A percentile compares a stretch with the other conserved stretches of the same genome.
phyloP scores from a whole-genome alignment of 2,113 vertebrate species.

The Xyliphius kryptos region DNA sequence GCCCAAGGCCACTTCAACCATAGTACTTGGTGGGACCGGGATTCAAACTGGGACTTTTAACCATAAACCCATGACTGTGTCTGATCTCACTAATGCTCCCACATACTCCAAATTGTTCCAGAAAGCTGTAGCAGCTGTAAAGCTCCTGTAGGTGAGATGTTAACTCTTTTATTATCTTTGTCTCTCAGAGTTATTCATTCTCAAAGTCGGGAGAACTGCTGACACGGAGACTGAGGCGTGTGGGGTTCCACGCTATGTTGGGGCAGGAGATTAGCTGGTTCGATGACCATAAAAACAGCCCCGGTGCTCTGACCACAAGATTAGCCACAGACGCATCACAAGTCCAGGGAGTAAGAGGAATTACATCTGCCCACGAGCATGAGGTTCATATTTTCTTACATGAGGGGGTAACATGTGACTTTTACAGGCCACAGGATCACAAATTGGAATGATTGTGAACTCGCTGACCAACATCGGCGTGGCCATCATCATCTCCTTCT shows the following conservation, averaged over 20 bases:
- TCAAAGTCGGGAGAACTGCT: slow-evolving; percentile 93
- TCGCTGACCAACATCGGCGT: slow-evolving; percentile 82
- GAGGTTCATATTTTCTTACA: no score
- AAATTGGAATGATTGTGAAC: slow-evolving; percentile 96
- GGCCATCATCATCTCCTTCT: slow-evolving; percentile 85
- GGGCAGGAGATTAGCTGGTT: slow-evolving; percentile 95
- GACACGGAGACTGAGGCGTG: slow-evolving; percentile 79
- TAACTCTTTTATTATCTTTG: no score
- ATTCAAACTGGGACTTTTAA: no score
- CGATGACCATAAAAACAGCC: slow-evolving; percentile 88
- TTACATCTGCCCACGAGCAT: no score
- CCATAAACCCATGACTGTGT: no score
- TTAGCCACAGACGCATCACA: slow-evolving; percentile 95
- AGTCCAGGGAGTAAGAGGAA: slow-evolving; percentile 85
- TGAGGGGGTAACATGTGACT: not conserved
- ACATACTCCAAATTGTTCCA: no score
- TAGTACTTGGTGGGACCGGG: no score
- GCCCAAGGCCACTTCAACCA: no score
- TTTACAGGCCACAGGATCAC: slow-evolving; percentile 85
- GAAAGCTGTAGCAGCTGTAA: no score
- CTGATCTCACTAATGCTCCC: no score
- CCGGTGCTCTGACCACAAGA: slow-evolving; percentile 86
- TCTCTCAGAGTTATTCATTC: slow-evolving; percentile 82
- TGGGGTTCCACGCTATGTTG: slow-evolving; percentile 88
- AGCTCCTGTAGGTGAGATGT: no score